Conservation (phyloP, 2,113 vertebrate genomes). For the Atherinomorus stipes region DNA sequence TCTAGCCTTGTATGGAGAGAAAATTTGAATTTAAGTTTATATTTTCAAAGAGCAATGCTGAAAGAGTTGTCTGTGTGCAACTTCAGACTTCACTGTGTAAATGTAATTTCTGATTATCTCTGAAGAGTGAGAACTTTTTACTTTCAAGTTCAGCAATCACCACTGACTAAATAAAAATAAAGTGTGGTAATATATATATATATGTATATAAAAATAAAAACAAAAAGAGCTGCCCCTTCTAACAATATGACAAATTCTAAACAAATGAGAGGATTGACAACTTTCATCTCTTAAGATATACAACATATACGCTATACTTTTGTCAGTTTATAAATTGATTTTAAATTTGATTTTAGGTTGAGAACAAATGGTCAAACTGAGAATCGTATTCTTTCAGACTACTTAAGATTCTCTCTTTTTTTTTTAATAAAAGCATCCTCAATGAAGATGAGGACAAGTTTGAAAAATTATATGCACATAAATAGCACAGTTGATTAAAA, state of each 20-base stretch:
- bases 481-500: constrained; percentile 18
- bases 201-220: constrained; percentile 20
- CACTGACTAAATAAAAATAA: constrained; percentile 48
- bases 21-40: constrained; percentile 1
- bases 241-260: constrained; percentile 33
- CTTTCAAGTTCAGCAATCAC: constrained; percentile 37
- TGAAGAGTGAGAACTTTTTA: constrained; percentile 38
- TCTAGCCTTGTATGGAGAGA: neutral
- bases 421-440: constrained; percentile 31
- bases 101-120: neutral
- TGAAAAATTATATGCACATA: constrained; percentile 16
- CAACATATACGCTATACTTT: constrained; percentile 16
- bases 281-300: constrained; percentile 21
- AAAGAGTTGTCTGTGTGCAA: constrained; percentile 52
- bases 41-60: constrained; percentile 64
- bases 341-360: constrained; percentile 36
- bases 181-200: constrained; percentile 10
- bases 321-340: constrained; percentile 30
- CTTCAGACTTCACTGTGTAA: constrained; percentile 37
- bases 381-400: constrained; percentile 32
- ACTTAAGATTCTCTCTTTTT: too few relatives aligned
- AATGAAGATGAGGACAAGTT: constrained; percentile 14
- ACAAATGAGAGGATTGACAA: constrained; percentile 47
- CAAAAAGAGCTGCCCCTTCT: constrained; percentile 56
- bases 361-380: constrained; percentile 26